Base-by-base conservation (phyloP, 2,113 vertebrate genomes). In the Syngnathoides biaculeatus region DNA sequence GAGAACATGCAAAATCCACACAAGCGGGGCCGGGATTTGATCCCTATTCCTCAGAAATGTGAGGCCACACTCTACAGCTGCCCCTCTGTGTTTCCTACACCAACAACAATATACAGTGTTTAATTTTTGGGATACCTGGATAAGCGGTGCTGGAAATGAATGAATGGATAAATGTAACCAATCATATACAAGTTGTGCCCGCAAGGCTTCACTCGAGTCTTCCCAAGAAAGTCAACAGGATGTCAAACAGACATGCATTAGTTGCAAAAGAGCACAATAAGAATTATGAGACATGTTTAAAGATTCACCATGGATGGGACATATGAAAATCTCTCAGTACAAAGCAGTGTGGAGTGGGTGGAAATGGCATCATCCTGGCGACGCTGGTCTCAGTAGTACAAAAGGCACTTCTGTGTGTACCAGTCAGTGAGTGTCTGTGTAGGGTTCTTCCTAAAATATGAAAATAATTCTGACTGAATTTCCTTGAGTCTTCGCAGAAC, bases 391-490 rank as follows among this genome's bases (percentile, higher is more conserved):
- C 65, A 26, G 67, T 8, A 5, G 64, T 79, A 89, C 81, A 86
- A 48, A 89, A 86, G 75, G 65, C 52, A 47, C 64, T 67, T 80
- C 76, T 89, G 77, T 86, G 24, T 67, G 50, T 73, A 35, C 42
- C 43, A 13, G 72, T 63, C 66, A 63, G 60, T 53, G 56, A 64
- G 50, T 55, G 73, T 69, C 68, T 81, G 73, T 67, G 79, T 86
- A 55, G 14, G 83, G 86, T 77, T 74, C 82, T 79, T 87, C 82
- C 81, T 83, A 83, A 84, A 89, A 86, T 78, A 79, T 85, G 88
- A 83, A 84, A 85, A 87, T 84, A 81, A 75, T 83, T 88, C 83
- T 72, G 67, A 45, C 73, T 77, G 77, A 81, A 81, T 73, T 75
- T 63, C 70, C 55, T 72, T 77, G 77, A 81, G 81, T 73, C 75